phyloP scores from a whole-genome alignment of 2,888 invertebrate genomes.

The Athetis lepigone region DNA sequence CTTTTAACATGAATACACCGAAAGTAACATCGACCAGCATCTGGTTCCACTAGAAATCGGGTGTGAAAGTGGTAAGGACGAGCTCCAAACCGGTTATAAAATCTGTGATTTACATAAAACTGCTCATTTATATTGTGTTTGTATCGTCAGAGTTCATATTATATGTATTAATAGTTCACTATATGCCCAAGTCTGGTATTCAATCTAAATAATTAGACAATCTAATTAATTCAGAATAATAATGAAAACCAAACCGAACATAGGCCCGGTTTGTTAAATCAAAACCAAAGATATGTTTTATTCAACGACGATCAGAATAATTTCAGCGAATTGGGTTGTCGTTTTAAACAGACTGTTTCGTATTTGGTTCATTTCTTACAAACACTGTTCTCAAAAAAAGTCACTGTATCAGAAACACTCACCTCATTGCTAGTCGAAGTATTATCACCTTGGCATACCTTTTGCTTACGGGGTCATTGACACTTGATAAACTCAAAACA shows the following conservation, averaged over 20 bases:
- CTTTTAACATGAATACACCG: constrained; percentile 66
- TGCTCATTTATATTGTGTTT: constrained; percentile 67
- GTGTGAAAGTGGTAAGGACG: constrained; percentile 83
- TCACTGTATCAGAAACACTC: constrained; percentile 56
- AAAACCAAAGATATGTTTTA: constrained; percentile 40
- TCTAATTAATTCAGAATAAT: constrained; percentile 36
- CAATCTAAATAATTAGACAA: no score
- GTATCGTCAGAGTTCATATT: constrained; percentile 63
- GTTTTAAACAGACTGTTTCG: background rate
- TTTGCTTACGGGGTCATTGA: constrained; percentile 82
- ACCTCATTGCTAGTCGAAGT: constrained; percentile 73
- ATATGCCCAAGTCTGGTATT: constrained; percentile 50
- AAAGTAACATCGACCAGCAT: constrained; percentile 71
- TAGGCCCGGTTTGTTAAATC: constrained; percentile 22
- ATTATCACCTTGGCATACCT: constrained; percentile 83
- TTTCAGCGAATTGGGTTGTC: constrained; percentile 16
- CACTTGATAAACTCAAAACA: constrained; percentile 74
- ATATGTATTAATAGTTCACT: constrained; percentile 55
- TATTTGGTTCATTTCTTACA: constrained; percentile 11
- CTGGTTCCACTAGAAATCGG: constrained; percentile 80
- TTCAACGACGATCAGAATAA: constrained; percentile 23
- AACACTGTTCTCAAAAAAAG: constrained; percentile 21
- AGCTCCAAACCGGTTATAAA: constrained; percentile 79
- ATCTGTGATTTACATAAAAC: constrained; percentile 79
- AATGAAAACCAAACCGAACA: constrained; percentile 32